Conservation (phyloP, 2,888 invertebrate species). For the Thelaira solivaga region DNA sequence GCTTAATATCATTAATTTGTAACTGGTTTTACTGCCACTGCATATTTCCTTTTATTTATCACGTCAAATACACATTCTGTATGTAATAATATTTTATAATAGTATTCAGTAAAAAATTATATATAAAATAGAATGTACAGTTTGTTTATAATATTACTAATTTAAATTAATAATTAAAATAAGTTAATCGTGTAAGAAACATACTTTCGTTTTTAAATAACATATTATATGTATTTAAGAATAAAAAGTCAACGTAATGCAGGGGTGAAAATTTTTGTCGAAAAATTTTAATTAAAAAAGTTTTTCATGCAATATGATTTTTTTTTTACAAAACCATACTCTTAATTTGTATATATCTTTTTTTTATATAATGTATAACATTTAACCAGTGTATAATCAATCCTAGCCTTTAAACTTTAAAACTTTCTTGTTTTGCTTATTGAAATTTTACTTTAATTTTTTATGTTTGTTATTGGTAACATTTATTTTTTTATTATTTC, state of each 20-base stretch:
- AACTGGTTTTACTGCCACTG: no score
- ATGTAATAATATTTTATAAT: not conserved
- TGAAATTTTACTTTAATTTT: conserved; percentile 16
- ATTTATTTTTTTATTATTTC: conserved; percentile 24
- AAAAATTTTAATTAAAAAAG: no score
- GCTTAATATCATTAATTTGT: no score
- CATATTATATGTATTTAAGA: not conserved
- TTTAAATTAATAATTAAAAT: not conserved
- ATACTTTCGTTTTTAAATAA: not conserved
- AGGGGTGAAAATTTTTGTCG: no score
- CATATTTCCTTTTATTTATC: not conserved
- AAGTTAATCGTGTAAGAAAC: not conserved
- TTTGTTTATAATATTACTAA: not conserved
- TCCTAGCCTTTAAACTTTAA: conserved; percentile 6
- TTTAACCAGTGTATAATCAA: conserved; percentile 10
- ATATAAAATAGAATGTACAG: conserved; percentile 44
- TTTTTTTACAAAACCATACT: no score
- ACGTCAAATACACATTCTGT: not conserved
- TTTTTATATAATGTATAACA: conserved; percentile 23
- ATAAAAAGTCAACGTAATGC: no score
- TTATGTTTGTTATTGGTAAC: conserved; percentile 37
- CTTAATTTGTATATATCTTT: no score
- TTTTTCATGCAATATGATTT: no score
- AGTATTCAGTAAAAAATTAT: conserved; percentile 34
- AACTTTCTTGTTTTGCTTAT: conserved; percentile 21